Percentiles rank a stretch among this genome's conserved stretches.
Conservation (phyloP, 2,113 vertebrate genomes). For the Neodon shergylaensis region DNA sequence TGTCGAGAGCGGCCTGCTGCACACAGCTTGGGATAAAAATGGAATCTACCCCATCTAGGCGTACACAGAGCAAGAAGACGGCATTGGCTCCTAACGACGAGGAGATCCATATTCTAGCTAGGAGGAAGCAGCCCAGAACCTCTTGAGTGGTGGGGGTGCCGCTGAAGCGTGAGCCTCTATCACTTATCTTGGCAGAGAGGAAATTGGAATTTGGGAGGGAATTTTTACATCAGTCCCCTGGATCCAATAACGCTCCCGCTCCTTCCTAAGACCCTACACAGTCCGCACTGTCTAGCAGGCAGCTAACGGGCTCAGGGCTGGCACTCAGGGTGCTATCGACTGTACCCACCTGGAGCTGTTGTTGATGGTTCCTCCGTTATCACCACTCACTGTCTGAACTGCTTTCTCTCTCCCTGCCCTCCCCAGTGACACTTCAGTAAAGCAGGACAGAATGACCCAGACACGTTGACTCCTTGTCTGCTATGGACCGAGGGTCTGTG, state of each 20-base stretch:
- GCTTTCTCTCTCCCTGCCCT: neutral
- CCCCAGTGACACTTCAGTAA: neutral
- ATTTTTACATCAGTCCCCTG: neutral
- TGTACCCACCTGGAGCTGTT: neutral
- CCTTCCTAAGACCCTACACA: neutral
- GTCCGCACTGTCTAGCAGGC: neutral
- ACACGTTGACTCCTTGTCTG: neutral
- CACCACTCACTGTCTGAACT: neutral
- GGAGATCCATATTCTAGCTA: conserved; percentile 51
- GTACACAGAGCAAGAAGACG: neutral
- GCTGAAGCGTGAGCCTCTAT: conserved; percentile 48
- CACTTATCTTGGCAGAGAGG: conserved; percentile 67
- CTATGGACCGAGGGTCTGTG: neutral
- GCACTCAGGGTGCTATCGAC: accelerated
- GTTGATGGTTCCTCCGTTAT: accelerated
- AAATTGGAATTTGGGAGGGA: conserved; percentile 65
- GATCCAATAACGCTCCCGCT: neutral
- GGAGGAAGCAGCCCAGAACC: conserved; percentile 46
- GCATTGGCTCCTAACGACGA: neutral
- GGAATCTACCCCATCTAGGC: neutral
- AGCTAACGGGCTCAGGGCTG: neutral
- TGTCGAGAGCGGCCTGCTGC: neutral
- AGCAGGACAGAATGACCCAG: neutral
- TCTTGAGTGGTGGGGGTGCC: neutral
- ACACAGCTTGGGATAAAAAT: conserved; percentile 6